phyloP scores from a whole-genome alignment of 1,140 invertebrate genomes.

The Aphaenogaster floridana region DNA sequence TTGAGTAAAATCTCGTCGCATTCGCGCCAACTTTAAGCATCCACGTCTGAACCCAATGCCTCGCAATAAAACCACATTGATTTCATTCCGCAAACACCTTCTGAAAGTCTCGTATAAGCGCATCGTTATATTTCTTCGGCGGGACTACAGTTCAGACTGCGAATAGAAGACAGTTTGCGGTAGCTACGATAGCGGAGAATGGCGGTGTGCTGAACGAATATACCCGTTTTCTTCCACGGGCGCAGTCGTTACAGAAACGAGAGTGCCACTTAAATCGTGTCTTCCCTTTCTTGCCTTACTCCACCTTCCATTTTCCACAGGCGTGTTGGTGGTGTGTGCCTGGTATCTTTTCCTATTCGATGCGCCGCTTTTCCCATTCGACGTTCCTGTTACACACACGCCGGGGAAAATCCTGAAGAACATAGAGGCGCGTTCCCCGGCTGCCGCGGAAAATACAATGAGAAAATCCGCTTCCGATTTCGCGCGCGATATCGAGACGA shows the following conservation, averaged over 20 bases:
- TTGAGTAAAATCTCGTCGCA: not conserved
- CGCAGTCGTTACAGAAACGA: conserved; percentile 49
- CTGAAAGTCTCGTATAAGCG: conserved; percentile 41
- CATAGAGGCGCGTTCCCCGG: not conserved
- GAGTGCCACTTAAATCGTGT: conserved; percentile 60
- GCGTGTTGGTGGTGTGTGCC: too few relatives aligned
- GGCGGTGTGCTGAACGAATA: conserved; percentile 29
- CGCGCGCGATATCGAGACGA: conserved; percentile 58
- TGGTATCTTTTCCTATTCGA: conserved; percentile 48
- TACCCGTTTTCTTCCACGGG: conserved; percentile 38
- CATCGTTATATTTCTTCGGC: conserved; percentile 37
- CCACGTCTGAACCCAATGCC: not conserved
- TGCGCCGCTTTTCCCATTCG: conserved; percentile 39
- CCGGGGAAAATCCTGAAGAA: conserved; percentile 42
- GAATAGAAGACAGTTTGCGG: conserved; percentile 45
- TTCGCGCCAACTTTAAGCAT: not conserved
- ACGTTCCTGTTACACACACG: conserved; percentile 31
- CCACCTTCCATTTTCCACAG: conserved; percentile 15
- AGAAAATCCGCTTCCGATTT: conserved; percentile 68
- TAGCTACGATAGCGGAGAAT: conserved; percentile 15
- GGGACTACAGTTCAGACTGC: conserved; percentile 1
- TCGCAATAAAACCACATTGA: conserved; percentile 14
- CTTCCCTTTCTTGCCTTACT: conserved; percentile 20
- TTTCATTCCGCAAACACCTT: conserved; percentile 1
- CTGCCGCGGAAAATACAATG: conserved; percentile 58